Base-by-base conservation (phyloP, 2,888 invertebrate genomes). In the Amphipyra berbera region DNA sequence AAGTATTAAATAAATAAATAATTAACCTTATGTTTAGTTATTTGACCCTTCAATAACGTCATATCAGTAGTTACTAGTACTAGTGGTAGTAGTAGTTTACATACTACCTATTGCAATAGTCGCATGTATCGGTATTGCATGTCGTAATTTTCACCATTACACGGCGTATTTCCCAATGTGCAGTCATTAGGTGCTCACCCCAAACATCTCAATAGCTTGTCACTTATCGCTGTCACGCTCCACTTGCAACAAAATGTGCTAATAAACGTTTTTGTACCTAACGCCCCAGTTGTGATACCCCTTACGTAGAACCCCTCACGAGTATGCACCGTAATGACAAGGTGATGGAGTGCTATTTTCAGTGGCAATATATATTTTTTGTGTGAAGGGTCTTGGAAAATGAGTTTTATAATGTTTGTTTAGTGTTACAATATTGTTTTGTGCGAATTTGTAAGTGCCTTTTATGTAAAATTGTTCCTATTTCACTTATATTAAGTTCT, bases 231-330 rank as follows among this genome's bases (percentile, higher is more conserved):
- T 69, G 82, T 81, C 88, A 89, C 91, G 93, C 88, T 90, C 83
- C 87, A 90, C 87, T 90, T 84, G 85, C 88, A 76, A 82, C 84
- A 84, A 83, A 90, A 91, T 88, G 90, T 84, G 89, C 90, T 92
- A 91, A 92, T 92, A 92, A 92, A 92, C 90, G 90, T 89, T 92
- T 91, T 90, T 89, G 83, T 88, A 82, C 84, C 76, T 76, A 79
- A 77, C 79, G 67, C 80, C 82, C 82, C 81, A 79, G 76, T 82
- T 72, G 56, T 54, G 61, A 73, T 82, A 81, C 82, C 86, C 86
- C 76, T 79, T 68, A 61, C 9, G 8, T 4, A n/a, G 2, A 37
- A 41, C 50, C 54, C 12, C 61, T 72, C 10, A 21, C 14, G 10
- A 81, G 57, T 70, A 58, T 66, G 33, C 52, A 37, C 79, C 41